Conservation (phyloP, 2,888 invertebrate species). For the Agriopis aurantiaria region DNA sequence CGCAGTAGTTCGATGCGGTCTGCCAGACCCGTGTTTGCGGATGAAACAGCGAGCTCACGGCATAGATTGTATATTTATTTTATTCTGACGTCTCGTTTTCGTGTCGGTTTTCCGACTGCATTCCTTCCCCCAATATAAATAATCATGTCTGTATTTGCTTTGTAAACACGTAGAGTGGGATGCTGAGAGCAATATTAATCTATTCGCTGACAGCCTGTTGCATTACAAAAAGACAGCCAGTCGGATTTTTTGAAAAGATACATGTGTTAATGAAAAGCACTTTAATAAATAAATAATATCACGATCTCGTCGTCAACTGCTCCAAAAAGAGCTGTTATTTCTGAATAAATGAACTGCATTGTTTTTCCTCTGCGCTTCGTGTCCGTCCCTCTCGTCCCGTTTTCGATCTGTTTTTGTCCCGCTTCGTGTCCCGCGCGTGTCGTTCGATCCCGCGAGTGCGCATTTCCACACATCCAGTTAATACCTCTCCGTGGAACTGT, state of each 20-base stretch:
- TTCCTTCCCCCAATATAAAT: constrained; percentile 23
- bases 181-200: constrained; percentile 25
- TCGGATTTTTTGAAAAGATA: constrained; percentile 17
- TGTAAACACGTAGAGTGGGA: constrained; percentile 26
- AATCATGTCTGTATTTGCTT: constrained; percentile 20
- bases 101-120: constrained; percentile 15
- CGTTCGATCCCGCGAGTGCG: constrained; percentile 32
- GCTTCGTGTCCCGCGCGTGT: constrained; percentile 27
- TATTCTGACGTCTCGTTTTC: constrained; percentile 12
- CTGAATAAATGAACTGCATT: constrained; percentile 16
- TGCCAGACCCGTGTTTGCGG: constrained; percentile 26
- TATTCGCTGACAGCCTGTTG: constrained; percentile 30
- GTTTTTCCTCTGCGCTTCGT: constrained; percentile 11
- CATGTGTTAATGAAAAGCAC: constrained; percentile 20
- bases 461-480: constrained; percentile 41
- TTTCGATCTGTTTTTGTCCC: constrained; percentile 40
- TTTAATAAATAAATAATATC: constrained; percentile 19
- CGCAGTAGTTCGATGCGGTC: constrained; percentile 36
- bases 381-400: constrained; percentile 21
- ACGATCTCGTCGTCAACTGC: neutral
- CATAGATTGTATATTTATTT: constrained; percentile 18
- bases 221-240: constrained; percentile 20
- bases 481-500: constrained; percentile 48
- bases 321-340: neutral
- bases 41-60: constrained; percentile 13